These are phyloP conservation scores for Dendrocopos noguchii DNA, from an alignment of 2,113 vertebrate genomes.

Conservation along the genomic window DNA sequence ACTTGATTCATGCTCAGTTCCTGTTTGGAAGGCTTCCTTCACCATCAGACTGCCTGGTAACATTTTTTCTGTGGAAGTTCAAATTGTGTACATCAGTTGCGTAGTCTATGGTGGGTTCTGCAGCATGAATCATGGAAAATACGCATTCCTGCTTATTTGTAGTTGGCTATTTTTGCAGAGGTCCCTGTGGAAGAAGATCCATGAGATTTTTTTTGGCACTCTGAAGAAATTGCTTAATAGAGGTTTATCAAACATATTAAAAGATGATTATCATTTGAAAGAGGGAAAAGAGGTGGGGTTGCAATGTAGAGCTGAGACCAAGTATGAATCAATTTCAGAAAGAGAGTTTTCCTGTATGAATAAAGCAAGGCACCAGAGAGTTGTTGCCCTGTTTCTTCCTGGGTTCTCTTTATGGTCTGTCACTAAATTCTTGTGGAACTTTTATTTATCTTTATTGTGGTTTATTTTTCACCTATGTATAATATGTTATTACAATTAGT, in stretches of 20 bases:
- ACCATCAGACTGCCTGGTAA: not conserved
- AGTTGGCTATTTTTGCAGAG: slow-evolving; percentile 10
- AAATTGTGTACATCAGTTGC: slow-evolving; percentile 1
- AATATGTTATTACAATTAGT: not conserved
- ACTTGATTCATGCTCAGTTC: slow-evolving; percentile 57
- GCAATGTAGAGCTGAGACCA: not conserved
- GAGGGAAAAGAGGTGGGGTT: not conserved
- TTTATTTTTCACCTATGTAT: not conserved
- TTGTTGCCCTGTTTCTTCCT: not conserved
- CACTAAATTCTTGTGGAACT: not conserved
- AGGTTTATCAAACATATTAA: not conserved
- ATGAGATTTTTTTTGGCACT: not conserved
- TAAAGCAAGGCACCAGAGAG: not conserved
- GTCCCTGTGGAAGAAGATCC: not conserved
- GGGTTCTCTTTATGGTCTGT: not conserved
- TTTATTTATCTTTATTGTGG: not conserved
- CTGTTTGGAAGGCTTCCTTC: slow-evolving; percentile 52
- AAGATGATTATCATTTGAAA: not conserved
- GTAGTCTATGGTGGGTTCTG: not conserved
- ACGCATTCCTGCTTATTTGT: slow-evolving; percentile 13
- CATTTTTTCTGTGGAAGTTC: not conserved
- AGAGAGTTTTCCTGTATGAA: not conserved
- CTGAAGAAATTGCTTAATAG: not conserved
- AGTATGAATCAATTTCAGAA: not conserved
- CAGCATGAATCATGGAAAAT: slow-evolving; percentile 60